Evolutionary conservation across 2,797 vertebrate genomes (phyloP).

Genomic region (Antrozous pallidus): DNA sequence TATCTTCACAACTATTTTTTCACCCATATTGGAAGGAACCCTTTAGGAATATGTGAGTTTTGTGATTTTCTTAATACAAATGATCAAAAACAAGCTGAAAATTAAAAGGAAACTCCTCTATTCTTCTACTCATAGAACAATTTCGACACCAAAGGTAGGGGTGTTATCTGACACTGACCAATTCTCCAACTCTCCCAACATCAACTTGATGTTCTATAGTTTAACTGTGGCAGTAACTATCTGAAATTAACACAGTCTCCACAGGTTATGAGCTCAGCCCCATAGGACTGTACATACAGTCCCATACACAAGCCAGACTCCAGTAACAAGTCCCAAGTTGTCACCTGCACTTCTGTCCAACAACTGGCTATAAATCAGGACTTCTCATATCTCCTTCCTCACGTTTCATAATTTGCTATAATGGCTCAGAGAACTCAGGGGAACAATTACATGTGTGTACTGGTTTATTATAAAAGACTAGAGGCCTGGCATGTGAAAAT

Average conservation of each 20-base stretch:
- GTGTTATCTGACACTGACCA: background rate
- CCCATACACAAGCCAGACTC: background rate
- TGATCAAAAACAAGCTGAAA: constrained; percentile 8
- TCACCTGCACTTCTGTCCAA: background rate
- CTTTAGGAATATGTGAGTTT: background rate
- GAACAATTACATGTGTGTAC: background rate
- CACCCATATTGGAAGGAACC: background rate
- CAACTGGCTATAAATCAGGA: background rate
- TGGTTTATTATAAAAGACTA: background rate
- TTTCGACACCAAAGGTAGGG: background rate
- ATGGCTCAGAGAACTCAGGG: background rate
- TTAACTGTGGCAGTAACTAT: background rate
- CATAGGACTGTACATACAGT: background rate
- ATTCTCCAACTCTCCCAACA: background rate
- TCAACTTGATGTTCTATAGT: background rate
- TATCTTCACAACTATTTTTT: background rate
- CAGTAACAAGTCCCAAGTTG: background rate
- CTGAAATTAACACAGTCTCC: background rate
- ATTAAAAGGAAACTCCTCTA: background rate
- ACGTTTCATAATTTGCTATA: background rate
- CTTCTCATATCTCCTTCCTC: background rate
- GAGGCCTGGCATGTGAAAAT: no score
- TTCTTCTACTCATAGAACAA: background rate
- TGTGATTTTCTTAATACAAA: background rate
- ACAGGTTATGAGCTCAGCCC: background rate